phyloP scores from a whole-genome alignment of 2,113 vertebrate species.

The Microcebus murinus region DNA sequence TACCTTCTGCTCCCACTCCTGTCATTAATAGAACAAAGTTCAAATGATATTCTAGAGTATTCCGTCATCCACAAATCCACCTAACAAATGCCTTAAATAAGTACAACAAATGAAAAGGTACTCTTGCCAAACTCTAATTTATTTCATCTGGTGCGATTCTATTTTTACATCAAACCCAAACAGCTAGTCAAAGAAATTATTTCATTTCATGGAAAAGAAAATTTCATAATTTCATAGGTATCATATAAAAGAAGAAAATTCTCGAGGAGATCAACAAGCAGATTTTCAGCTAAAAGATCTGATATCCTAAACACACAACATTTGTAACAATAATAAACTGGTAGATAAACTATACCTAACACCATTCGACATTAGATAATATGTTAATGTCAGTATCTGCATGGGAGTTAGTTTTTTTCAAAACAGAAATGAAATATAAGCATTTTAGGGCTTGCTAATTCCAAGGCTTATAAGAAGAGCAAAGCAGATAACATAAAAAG shows the following conservation, averaged over 20 bases:
- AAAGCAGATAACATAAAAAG: background rate
- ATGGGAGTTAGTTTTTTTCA: background rate
- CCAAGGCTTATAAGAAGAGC: background rate
- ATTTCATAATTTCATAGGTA: background rate
- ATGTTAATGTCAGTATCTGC: constrained; percentile 13
- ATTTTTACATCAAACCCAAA: constrained; percentile 17
- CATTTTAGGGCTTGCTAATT: background rate
- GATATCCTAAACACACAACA: background rate
- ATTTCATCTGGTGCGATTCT: background rate
- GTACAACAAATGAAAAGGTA: background rate
- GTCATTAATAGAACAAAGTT: background rate
- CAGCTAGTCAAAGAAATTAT: background rate
- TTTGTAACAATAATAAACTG: background rate
- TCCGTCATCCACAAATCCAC: background rate
- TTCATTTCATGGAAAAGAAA: background rate
- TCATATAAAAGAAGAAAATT: background rate
- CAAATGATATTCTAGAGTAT: background rate
- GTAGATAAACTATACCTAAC: background rate
- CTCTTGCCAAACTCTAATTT: constrained; percentile 27
- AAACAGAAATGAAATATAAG: constrained; percentile 37
- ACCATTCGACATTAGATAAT: background rate
- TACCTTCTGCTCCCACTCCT: background rate
- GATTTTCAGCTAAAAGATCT: background rate
- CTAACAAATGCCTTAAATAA: background rate
- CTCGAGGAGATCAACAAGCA: background rate